Evolutionary conservation across 1,140 invertebrate genomes (phyloP).

Genomic region (Trissolcus basalis): DNA sequence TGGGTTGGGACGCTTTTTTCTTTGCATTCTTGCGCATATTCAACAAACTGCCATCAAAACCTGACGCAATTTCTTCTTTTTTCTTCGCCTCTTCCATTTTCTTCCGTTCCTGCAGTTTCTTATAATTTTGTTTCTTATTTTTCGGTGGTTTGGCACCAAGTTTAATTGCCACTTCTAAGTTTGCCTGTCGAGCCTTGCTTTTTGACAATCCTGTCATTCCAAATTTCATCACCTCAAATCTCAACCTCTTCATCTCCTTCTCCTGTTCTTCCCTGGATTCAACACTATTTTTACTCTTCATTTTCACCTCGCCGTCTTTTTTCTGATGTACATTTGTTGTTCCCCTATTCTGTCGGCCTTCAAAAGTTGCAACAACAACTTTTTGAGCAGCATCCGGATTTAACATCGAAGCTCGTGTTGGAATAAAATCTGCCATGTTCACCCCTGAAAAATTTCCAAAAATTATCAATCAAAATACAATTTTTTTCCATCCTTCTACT

Average conservation of each 20-base stretch:
- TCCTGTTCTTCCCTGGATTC: slow-evolving; percentile 66
- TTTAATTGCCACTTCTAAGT: slow-evolving; percentile 78
- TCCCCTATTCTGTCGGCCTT: slow-evolving; percentile 75
- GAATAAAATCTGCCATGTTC: slow-evolving; percentile 71
- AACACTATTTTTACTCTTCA: slow-evolving; percentile 34
- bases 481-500: no score
- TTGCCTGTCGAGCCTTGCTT: slow-evolving; percentile 78
- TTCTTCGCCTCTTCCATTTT: slow-evolving; percentile 71
- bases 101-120: slow-evolving; percentile 72
- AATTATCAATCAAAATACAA: no score
- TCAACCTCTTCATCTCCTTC: slow-evolving; percentile 78
- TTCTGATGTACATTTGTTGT: slow-evolving; percentile 1
- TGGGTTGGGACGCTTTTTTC: slow-evolving; percentile 59
- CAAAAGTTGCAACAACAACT: slow-evolving; percentile 75
- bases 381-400: slow-evolving; percentile 71
- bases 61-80: slow-evolving; percentile 67
- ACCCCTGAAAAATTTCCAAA: no score
- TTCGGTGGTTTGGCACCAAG: slow-evolving; percentile 80
- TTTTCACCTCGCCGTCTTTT: slow-evolving; percentile 15
- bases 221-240: slow-evolving; percentile 81
- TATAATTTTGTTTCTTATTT: slow-evolving; percentile 79
- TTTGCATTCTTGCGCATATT: slow-evolving; percentile 50
- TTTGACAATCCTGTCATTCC: slow-evolving; percentile 79
- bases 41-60: slow-evolving; percentile 73
- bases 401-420: slow-evolving; percentile 77